A percentile compares a stretch with the other conserved stretches of the same genome.
Conservation (phyloP, 2,888 invertebrate species). For the Cephus rjabovi region DNA sequence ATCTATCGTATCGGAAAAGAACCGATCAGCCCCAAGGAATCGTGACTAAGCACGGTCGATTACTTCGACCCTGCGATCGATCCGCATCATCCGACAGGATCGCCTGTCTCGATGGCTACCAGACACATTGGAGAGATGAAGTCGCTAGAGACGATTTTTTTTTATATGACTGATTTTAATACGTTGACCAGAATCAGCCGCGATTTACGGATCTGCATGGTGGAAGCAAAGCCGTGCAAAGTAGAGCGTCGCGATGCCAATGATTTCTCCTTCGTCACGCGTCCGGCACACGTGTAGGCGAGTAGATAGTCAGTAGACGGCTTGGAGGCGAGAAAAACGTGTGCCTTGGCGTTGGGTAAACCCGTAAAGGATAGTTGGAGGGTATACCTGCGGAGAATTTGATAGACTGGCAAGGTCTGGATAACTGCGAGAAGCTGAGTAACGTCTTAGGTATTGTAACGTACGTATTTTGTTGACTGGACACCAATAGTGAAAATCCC, state of each 20-base stretch:
- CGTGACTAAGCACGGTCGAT: neutral
- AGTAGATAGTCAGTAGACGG: neutral
- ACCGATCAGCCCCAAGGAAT: neutral
- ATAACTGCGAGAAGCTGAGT: neutral
- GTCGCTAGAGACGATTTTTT: neutral
- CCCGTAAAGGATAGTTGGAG: neutral
- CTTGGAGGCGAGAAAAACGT: neutral
- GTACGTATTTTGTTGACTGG: too few species aligned
- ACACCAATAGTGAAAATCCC: too few species aligned
- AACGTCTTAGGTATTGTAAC: neutral
- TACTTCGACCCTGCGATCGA: neutral
- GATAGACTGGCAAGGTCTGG: neutral
- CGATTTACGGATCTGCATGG: neutral
- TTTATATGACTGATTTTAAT: neutral
- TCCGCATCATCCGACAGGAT: neutral
- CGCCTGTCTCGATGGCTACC: neutral
- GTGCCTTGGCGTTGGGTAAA: neutral
- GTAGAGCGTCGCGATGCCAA: neutral
- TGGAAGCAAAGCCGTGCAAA: neutral
- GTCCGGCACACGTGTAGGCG: neutral
- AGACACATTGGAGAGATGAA: neutral
- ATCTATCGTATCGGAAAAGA: neutral
- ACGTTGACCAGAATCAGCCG: neutral
- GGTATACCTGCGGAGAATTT: neutral
- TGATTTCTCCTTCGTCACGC: neutral